phyloP scores from a whole-genome alignment of 2,113 vertebrate species.

The Acanthochromis polyacanthus region DNA sequence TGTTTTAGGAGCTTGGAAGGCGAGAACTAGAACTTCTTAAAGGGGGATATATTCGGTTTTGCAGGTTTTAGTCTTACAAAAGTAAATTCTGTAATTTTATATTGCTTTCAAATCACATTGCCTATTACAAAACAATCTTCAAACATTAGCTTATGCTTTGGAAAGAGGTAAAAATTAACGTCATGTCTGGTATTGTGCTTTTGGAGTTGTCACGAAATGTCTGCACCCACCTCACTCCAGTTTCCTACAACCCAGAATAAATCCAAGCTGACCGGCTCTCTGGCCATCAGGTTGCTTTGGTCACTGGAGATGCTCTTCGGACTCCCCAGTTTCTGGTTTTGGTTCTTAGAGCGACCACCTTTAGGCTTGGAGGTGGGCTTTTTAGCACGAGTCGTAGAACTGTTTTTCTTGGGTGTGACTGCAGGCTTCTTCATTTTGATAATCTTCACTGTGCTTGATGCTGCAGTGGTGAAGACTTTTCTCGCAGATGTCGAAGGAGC shows the following conservation, averaged over 20 bases:
- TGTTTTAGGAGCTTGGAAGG: background rate
- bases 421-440: conserved; percentile 58
- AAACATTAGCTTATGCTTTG: background rate
- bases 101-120: background rate
- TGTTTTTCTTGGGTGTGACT: conserved; percentile 7
- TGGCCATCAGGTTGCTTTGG: conserved; percentile 58
- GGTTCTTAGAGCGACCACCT: conserved; percentile 46
- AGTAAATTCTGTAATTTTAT: background rate
- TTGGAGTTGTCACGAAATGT: background rate
- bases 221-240: conserved; percentile 90
- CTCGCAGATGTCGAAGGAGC: conserved; percentile 27
- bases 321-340: conserved; percentile 40
- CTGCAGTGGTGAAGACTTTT: conserved; percentile 15
- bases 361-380: conserved; percentile 53
- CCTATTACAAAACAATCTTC: background rate
- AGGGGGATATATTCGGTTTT: background rate
- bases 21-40: background rate
- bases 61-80: background rate
- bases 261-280: conserved; percentile 52
- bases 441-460: conserved; percentile 46
- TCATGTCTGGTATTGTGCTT: background rate
- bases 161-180: background rate
- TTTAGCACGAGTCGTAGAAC: conserved; percentile 38
- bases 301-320: conserved; percentile 45
- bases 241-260: conserved; percentile 90